A percentile compares a stretch with the other conserved stretches of the same genome.
Conservation (phyloP, 2,797 vertebrate genomes). For the Micromesistius poutassou region DNA sequence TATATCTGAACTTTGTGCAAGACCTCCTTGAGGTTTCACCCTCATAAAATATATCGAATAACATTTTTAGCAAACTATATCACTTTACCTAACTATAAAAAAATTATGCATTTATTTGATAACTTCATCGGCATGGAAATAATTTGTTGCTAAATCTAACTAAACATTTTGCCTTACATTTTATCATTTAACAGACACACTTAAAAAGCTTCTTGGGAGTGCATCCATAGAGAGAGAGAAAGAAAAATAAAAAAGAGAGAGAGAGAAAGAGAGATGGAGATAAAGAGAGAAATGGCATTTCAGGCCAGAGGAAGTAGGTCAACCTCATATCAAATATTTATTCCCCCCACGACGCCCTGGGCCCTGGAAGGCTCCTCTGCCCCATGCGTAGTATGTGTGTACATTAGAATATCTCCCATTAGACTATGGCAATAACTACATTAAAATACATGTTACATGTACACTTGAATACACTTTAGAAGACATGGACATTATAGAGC, state of each 20-base stretch:
- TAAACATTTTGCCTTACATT: too few species aligned
- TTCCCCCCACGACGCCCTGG: constrained; percentile 56
- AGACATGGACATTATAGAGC: too few species aligned
- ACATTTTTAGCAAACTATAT: too few species aligned
- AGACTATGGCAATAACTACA: background rate
- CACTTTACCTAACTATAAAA: too few species aligned
- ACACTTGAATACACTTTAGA: too few species aligned
- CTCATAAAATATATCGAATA: too few species aligned
- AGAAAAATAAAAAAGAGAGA: background rate
- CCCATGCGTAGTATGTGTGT: background rate
- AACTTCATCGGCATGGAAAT: too few species aligned
- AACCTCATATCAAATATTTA: constrained; percentile 72
- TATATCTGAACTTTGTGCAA: too few species aligned
- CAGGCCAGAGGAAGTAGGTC: constrained; percentile 69
- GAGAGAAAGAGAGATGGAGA: background rate
- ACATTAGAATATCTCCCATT: background rate
- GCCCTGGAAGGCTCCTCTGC: constrained; percentile 56
- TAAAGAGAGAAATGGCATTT: constrained; percentile 68
- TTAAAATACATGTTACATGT: too few species aligned
- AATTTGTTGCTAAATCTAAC: too few species aligned
- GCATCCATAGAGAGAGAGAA: background rate
- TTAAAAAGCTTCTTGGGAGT: background rate
- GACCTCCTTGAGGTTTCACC: too few species aligned
- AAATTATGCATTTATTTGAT: too few species aligned
- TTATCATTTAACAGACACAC: background rate